Base-by-base conservation (phyloP, 2,888 invertebrate species). In the Scaptodrosophila latifasciaeformis region DNA sequence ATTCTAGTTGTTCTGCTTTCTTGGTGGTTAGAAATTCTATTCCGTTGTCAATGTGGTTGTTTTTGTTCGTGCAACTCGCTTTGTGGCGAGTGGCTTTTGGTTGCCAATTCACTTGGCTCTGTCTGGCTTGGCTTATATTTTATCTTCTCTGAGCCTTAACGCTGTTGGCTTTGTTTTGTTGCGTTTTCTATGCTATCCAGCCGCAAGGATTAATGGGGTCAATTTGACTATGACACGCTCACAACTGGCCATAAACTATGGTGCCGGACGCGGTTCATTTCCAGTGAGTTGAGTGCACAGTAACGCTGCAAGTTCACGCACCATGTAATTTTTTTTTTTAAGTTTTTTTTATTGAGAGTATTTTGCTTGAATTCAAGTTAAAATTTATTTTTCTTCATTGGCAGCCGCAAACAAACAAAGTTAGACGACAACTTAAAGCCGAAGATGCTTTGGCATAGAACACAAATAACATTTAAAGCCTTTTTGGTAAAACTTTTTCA, bases 201-300 rank as follows among this genome's bases (percentile, higher is more conserved):
- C 55, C 62, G 46, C 60, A 50, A 62, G 67, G 69, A 77, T 80
- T 74, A 80, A 79, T 80, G 75, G 75, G 80, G 74, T 80, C 82
- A 84, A 82, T 83, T 84, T 83, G 77, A 72, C 68, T 81, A 67
- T 72, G 79, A 67, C 71, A 65, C 52, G 61, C 59, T 50, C 59
- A 49, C 50, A 57, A 54, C 55, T 48, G 52, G 49, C 60, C 64
- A 74, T 65, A 66, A 74, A 70, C 52, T 60, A 31, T 34, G 34
- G 34, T 15, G 7, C 15, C 39, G 31, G 46, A 52, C 49, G 67
- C 67, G 65, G 64, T 59, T 67, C 67, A 67, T 75, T 67, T 67
- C 62, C 59, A 53, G 64, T 62, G 34, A 31, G 46, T 27, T 55
- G 50, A 49, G 35, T n/a, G n/a, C n/a, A n/a, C n/a, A n/a, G n/a